Base-by-base conservation (phyloP, 2,888 invertebrate species). In the Dorcus hopei region DNA sequence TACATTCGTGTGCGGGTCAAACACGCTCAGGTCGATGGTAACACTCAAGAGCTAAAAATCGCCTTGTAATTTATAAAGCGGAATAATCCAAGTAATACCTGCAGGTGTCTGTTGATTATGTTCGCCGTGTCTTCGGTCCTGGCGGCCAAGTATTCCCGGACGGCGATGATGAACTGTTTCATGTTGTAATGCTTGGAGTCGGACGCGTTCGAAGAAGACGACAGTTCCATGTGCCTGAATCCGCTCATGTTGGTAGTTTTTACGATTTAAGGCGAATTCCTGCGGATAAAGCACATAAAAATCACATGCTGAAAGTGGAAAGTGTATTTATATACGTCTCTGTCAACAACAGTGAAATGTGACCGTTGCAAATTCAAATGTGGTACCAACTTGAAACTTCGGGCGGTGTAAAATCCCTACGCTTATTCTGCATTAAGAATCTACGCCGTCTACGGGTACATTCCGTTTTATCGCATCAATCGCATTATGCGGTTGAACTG, bases 1-100 rank as follows among this genome's bases (percentile, higher is more conserved):
- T 65, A 86, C 82, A 14, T 82, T 82, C 3, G 83, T 81, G 14
- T 85, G 85, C 39, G 88, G 87, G 59, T 88, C 87, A 71, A 89
- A 89, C 68, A 86, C 81, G 62, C 83, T 83, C 6, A 85, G 71
- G 70, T 89, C 88, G 66, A 85, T 81, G 16, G 86, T 82, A 50
- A 84, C 84, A 54, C 86, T 83, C 68, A 88, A 81, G 16, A 85
- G 77, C 87, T 88, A 80, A 43, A 58, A 58, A 19, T 6, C 2
- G 14, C 1, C 11, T 23, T 11, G 33, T 43, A 45, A 9, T 38
- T 49, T 38, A 38, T 14, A 33, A 49, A 39, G 39, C 8, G 9
- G 19, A 48, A 14, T 41, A 3, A 19, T 14, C 38, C 43, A 6
- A 3, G 14, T 57, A 38, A 19, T 62, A 71, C 70, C 60, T 71